phyloP scores from a whole-genome alignment of 2,113 vertebrate genomes.

The Vicugna pacos region DNA sequence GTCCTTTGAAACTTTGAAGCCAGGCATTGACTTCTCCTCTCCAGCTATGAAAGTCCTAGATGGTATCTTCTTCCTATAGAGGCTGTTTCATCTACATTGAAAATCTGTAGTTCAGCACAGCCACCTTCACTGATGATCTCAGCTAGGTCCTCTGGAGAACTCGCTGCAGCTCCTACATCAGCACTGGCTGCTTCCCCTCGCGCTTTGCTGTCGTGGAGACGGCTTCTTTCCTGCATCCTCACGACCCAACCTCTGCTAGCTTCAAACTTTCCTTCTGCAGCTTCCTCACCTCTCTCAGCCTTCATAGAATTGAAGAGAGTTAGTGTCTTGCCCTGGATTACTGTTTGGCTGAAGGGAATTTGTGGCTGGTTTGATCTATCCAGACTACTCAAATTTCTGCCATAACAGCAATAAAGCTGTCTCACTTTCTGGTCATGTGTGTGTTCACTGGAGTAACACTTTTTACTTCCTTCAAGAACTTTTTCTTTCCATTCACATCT shows the following conservation, averaged over 20 bases:
- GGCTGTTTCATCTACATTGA: background rate
- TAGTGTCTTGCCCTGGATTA: background rate
- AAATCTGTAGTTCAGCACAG: background rate
- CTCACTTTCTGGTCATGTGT: background rate
- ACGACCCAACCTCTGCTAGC: background rate
- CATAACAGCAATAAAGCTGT: background rate
- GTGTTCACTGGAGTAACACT: background rate
- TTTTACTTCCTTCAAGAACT: background rate
- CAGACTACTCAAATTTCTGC: background rate
- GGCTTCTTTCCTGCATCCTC: background rate
- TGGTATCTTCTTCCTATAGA: background rate
- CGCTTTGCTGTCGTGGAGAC: background rate
- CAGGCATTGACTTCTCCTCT: background rate
- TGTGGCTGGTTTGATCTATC: background rate
- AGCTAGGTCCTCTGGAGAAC: background rate
- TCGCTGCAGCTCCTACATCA: background rate
- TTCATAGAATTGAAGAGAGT: background rate
- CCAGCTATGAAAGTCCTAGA: background rate
- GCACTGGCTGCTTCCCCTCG: background rate
- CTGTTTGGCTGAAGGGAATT: background rate
- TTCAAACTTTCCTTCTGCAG: background rate
- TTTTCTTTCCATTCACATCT: background rate
- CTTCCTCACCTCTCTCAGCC: background rate
- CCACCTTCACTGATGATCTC: background rate
- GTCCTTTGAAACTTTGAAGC: background rate